Percentiles rank a stretch among this genome's conserved stretches.
Evolutionary conservation across 1,140 invertebrate species (phyloP).

Genomic region (Drosophila busckii): DNA sequence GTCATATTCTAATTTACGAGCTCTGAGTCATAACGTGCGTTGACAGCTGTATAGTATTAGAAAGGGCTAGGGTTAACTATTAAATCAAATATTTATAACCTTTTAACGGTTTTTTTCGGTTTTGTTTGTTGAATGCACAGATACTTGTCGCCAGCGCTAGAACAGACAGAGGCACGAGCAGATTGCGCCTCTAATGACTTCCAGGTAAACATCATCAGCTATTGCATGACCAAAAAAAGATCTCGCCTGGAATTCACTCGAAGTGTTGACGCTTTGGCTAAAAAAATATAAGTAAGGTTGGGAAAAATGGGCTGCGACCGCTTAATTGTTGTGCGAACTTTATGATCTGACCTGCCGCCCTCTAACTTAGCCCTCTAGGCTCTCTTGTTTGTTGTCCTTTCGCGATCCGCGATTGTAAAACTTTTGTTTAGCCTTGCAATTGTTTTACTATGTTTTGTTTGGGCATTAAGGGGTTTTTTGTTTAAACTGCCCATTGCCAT

Average conservation of each 20-base stretch:
- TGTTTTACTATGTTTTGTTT: slow-evolving; percentile 65
- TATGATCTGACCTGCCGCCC: slow-evolving; percentile 36
- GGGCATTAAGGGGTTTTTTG: slow-evolving; percentile 71
- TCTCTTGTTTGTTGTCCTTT: slow-evolving; percentile 61
- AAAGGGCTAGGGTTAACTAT: slow-evolving; percentile 21
- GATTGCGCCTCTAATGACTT: slow-evolving; percentile 64
- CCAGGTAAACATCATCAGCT: slow-evolving; percentile 51
- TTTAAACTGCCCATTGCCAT: slow-evolving; percentile 35
- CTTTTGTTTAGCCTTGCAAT: slow-evolving; percentile 50
- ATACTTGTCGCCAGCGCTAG: slow-evolving; percentile 11
- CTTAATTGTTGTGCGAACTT: slow-evolving; percentile 66
- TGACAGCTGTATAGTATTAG: slow-evolving; percentile 54
- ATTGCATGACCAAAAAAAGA: slow-evolving; percentile 54
- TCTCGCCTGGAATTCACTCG: slow-evolving; percentile 39
- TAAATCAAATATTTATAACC: background rate
- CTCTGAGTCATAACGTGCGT: slow-evolving; percentile 13
- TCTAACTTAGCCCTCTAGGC: slow-evolving; percentile 22
- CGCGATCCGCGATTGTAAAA: slow-evolving; percentile 48
- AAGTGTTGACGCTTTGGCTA: slow-evolving; percentile 60
- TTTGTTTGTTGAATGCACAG: too few species aligned
- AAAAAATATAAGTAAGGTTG: slow-evolving; percentile 27
- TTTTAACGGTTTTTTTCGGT: slow-evolving; percentile 5
- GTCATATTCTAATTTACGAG: slow-evolving; percentile 60
- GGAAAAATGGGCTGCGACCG: slow-evolving; percentile 55
- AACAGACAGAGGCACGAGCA: slow-evolving; percentile 9